Conservation (phyloP, 2,797 vertebrate species). For the Artibeus jamaicensis region DNA sequence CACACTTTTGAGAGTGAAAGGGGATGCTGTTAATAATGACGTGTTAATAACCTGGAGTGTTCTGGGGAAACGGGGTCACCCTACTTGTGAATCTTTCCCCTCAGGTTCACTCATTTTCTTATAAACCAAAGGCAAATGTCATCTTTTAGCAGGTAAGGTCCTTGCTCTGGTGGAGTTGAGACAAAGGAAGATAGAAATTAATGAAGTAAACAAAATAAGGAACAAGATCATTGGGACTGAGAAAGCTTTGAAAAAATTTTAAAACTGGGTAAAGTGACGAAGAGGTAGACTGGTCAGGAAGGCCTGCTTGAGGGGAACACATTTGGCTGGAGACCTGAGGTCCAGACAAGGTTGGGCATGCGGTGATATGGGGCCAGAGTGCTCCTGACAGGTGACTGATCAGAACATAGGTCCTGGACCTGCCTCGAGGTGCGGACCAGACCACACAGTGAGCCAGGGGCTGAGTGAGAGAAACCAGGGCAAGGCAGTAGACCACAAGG, state of each 20-base stretch:
- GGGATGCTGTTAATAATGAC: not conserved
- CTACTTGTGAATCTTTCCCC: not conserved
- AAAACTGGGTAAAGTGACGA: not conserved
- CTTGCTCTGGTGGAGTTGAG: not conserved
- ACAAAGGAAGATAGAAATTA: not conserved
- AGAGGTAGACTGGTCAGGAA: not conserved
- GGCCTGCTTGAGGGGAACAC: not conserved
- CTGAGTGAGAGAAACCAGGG: too few species aligned
- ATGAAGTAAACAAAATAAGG: not conserved
- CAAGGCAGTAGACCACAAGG: too few species aligned
- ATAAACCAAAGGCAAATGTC: not conserved
- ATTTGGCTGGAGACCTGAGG: not conserved
- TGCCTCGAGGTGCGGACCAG: too few species aligned
- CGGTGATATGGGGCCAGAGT: not conserved
- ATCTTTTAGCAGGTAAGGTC: not conserved
- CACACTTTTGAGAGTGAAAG: not conserved
- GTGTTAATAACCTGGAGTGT: not conserved
- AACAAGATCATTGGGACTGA: not conserved
- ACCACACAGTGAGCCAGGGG: too few species aligned
- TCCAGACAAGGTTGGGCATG: not conserved
- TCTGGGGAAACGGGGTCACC: not conserved
- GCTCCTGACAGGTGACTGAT: not conserved
- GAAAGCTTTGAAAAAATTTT: not conserved
- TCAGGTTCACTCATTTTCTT: not conserved
- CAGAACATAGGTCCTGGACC: not conserved